Base-by-base conservation (phyloP, 92 coral and sea anemone genomes). In the Virgularia gustaviana region DNA sequence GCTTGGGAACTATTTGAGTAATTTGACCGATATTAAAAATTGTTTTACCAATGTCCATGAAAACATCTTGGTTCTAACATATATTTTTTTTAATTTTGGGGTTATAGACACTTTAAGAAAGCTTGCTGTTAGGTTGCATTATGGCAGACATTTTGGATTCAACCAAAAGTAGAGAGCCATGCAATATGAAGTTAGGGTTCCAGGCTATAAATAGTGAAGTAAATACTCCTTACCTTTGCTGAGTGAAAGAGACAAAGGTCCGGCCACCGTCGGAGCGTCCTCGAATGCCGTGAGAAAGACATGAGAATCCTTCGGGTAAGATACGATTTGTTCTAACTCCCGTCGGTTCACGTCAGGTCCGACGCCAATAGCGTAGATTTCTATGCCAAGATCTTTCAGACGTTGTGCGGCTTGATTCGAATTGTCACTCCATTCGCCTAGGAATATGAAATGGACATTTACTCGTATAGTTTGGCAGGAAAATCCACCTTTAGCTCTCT, bases 211-310 rank as follows among this genome's bases (percentile, higher is more conserved):
- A n/a, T n/a, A n/a, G n/a, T n/a, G n/a, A n/a, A n/a, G n/a, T n/a
- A n/a, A n/a, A n/a, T n/a, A n/a, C n/a, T n/a, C n/a, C 23, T 60
- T 32, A 67, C 74, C 74, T 67, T 67, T 67, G 24, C 74, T 67
- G 6, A 67, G 74, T 19, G 74, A 45, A 37, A 45, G 49, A 13
- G 74, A 67, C 44, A 67, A 49, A 0, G 74, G 74, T 3, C 74
- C 74, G 7, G 74, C 59, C 11, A 67, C 60, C 1, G 74, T 45
- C 19, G 74, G 74, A 13, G 60, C 74, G 25, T 67, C 74, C 24
- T 47, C 74, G 24, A 67, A 67, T 0, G 74, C 74, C 25, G 74
- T 67, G 19, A 67, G 58, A 24, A 67, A 67, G 27, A 67, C 74
- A 36, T 67, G 74, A 15, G 29, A 32, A 22, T 67, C 74, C 33